Base-by-base conservation (phyloP, 2,888 invertebrate species). In the Temnothorax rugatulus region DNA sequence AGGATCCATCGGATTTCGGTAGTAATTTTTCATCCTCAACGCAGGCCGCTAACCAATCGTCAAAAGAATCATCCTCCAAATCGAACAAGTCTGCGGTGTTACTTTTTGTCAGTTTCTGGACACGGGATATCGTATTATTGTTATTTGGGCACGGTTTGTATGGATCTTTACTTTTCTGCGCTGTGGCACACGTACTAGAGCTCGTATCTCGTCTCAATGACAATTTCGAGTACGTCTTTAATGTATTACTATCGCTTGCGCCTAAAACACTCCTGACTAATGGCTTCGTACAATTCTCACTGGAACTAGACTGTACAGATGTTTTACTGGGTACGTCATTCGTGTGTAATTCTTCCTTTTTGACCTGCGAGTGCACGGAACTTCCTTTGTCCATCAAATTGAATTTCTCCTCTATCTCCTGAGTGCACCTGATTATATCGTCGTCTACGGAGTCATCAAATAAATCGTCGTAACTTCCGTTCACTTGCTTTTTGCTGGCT, bases 371-470 rank as follows among this genome's bases (percentile, higher is more conserved):
- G 18, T 74, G 61, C 3, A 9, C 11, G n/a, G 59, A 38, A 34
- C 47, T 76, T 11, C 5, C 73, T 61, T 83, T 84, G 15, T 11
- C 68, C 7, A 50, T 25, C 9, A 91, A 84, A 8, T 88, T 90
- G 15, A 93, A 82, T 74, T 90, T 93, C 29, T 90, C 89, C 50
- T 93, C 93, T 13, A 93, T 85, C 74, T 93, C 93, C 50, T 93
- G 93, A 74, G 93, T 93, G 64, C 93, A 93, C 50, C 87, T 91
- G 8, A 92, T 89, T 92, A 93, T 92, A 13, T 88, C 92, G 41
- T 92, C 92, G 7, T 93, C 92, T 21, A 92, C 84, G 0, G 92
- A 91, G 79, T 93, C 93, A 75, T 93, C 93, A 61, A 93, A 93
- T 13, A 93, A 82, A 21, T 93, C 93, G 11, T 92, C 90, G 8